phyloP scores from a whole-genome alignment of 2,888 invertebrate genomes.

The Epistrophe grossulariae region DNA sequence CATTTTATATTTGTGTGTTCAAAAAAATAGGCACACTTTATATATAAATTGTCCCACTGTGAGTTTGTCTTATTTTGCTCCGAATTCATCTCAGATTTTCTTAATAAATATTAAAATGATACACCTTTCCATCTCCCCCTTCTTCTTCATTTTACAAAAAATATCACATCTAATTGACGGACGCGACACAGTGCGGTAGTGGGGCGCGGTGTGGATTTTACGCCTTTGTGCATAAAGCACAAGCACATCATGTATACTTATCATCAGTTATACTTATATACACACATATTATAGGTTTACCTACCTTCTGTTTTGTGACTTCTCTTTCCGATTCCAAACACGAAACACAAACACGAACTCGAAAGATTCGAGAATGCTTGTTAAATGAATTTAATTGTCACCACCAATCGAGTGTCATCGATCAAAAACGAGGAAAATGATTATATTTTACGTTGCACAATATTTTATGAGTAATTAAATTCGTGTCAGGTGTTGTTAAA shows the following conservation, averaged over 20 bases:
- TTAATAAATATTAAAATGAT: constrained; percentile 6
- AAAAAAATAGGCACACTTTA: too few relatives aligned
- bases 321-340: constrained; percentile 35
- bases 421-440: constrained; percentile 59
- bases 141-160: not conserved
- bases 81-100: constrained; percentile 29
- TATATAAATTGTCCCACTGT: not conserved
- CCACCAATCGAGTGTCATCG: constrained; percentile 74
- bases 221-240: not conserved
- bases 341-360: constrained; percentile 71
- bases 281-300: not conserved
- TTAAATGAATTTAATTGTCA: constrained; percentile 75
- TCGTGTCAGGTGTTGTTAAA: constrained; percentile 71
- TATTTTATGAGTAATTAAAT: constrained; percentile 73
- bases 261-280: not conserved
- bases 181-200: not conserved
- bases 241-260: not conserved
- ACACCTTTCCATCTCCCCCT: constrained; percentile 1
- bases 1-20: too few relatives aligned
- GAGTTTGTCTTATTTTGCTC: constrained; percentile 3
- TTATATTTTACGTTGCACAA: constrained; percentile 74
- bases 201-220: not conserved
- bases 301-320: constrained; percentile 4
- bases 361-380: constrained; percentile 70
- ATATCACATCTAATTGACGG: constrained; percentile 50